Conservation (phyloP, 2,888 invertebrate species). For the Laspeyria flexula region DNA sequence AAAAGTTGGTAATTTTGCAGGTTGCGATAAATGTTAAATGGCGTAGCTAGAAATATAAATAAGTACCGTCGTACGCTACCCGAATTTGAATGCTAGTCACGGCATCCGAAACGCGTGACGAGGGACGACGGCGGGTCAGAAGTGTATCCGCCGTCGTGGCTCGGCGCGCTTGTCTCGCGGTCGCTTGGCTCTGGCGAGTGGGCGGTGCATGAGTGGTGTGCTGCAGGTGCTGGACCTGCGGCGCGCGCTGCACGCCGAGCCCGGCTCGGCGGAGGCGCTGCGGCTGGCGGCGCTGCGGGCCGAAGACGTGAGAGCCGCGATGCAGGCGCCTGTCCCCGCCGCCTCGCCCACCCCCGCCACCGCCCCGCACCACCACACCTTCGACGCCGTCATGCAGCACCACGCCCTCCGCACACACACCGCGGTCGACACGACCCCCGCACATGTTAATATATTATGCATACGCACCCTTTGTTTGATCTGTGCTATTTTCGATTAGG, state of each 20-base stretch:
- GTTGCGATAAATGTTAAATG: constrained; percentile 9
- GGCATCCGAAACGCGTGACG: constrained; percentile 17
- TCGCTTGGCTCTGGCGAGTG: constrained; percentile 24
- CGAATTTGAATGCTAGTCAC: constrained; percentile 16
- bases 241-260: constrained; percentile 92
- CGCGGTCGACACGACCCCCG: constrained; percentile 63
- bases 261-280: constrained; percentile 84
- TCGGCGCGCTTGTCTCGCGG: constrained; percentile 4
- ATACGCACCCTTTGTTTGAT: constrained; percentile 43
- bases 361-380: constrained; percentile 82
- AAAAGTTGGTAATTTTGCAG: constrained; percentile 11
- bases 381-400: constrained; percentile 85
- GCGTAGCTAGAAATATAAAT: constrained; percentile 25
- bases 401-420: constrained; percentile 83
- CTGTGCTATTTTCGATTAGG: constrained; percentile 41
- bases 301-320: constrained; percentile 85
- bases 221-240: constrained; percentile 92
- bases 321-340: constrained; percentile 54
- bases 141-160: no score
- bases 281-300: constrained; percentile 83
- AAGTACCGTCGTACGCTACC: constrained; percentile 15
- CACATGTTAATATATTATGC: constrained; percentile 53
- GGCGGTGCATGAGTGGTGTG: constrained; percentile 51
- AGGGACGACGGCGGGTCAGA: constrained; percentile 20
- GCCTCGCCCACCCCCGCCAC: constrained; percentile 56